Conservation (phyloP, 2,888 invertebrate species). For the Phania funesta region DNA sequence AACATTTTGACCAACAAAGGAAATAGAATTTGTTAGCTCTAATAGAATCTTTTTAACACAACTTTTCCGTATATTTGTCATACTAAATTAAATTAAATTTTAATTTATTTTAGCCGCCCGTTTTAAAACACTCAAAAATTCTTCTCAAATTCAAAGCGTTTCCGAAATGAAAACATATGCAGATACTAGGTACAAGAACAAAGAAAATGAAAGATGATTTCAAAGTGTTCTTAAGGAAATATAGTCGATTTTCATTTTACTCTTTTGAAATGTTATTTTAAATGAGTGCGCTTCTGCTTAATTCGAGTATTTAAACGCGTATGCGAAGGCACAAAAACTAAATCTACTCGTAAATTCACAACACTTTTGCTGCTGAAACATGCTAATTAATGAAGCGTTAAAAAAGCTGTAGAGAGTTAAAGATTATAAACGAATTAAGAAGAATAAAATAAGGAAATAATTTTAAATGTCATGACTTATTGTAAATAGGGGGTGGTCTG, state of each 20-base stretch:
- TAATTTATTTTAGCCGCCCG: slow-evolving; percentile 2
- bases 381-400: neutral
- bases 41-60: too few species aligned
- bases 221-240: slow-evolving; percentile 15
- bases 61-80: neutral
- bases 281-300: neutral
- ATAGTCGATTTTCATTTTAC: neutral
- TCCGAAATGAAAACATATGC: neutral
- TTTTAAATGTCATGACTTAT: too few species aligned
- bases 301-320: neutral
- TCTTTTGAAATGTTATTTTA: neutral
- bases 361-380: neutral
- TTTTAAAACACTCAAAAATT: slow-evolving; percentile 17
- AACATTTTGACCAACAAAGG: neutral
- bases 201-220: neutral
- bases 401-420: too few species aligned
- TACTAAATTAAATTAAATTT: neutral
- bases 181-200: neutral
- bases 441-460: too few species aligned
- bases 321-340: neutral
- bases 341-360: neutral
- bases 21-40: neutral
- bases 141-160: neutral
- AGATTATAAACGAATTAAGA: too few species aligned
- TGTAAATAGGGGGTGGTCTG: too few species aligned